A percentile compares a stretch with the other conserved stretches of the same genome.
Conservation (phyloP, 2,888 invertebrate species). For the Pseudococcus longispinus region DNA sequence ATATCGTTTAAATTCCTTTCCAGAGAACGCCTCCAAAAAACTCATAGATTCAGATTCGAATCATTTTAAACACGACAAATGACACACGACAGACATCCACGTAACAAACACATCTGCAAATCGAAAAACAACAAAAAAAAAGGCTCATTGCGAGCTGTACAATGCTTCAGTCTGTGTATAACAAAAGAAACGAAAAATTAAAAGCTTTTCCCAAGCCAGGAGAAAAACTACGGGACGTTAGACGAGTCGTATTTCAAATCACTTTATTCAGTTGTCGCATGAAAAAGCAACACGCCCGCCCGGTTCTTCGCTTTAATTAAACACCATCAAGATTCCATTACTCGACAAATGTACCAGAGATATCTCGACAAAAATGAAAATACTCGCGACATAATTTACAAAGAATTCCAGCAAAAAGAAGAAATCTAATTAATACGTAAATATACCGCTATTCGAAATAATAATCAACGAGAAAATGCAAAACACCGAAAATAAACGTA, state of each 20-base stretch:
- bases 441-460: constrained; percentile 17
- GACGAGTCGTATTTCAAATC: background rate
- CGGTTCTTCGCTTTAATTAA: constrained; percentile 13
- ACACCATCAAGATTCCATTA: constrained; percentile 26
- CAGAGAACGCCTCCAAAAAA: background rate
- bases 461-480: constrained; percentile 10
- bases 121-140: background rate
- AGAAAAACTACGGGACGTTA: background rate
- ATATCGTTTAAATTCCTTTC: background rate
- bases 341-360: constrained; percentile 17
- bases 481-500: background rate
- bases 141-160: background rate
- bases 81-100: background rate
- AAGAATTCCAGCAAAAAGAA: constrained; percentile 9
- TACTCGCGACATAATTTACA: constrained; percentile 4
- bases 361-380: background rate
- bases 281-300: constrained; percentile 9
- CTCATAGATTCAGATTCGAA: background rate
- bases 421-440: constrained; percentile 20
- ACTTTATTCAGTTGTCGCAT: constrained; percentile 8
- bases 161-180: background rate
- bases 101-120: background rate
- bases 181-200: constrained; percentile 7
- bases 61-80: background rate
- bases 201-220: background rate